These are phyloP conservation scores for Xerus inauris DNA, from an alignment of 2,113 vertebrate genomes.

Conservation along the genomic window DNA sequence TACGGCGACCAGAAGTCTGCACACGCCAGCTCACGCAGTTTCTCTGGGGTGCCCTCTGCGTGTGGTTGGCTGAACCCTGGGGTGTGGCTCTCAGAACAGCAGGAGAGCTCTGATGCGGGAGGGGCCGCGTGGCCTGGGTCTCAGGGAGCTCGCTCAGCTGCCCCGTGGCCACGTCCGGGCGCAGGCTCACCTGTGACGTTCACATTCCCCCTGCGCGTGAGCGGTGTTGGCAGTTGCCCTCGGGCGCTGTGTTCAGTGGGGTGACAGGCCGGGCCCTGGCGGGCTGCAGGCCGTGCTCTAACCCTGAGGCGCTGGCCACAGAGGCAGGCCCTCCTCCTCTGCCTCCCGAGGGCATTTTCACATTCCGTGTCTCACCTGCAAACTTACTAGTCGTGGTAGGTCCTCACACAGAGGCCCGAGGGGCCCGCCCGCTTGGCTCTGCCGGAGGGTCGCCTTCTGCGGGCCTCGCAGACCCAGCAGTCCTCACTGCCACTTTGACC, in stretches of 20 bases:
- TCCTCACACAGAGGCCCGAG: not conserved
- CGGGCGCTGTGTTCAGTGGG: no score
- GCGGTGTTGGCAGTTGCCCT: not conserved
- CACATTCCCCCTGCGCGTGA: not conserved
- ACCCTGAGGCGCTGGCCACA: not conserved
- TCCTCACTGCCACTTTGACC: not conserved
- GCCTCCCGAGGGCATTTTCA: not conserved
- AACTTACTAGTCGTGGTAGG: not conserved
- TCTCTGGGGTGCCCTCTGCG: no score
- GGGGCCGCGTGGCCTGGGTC: not conserved
- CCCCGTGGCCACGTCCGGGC: no score
- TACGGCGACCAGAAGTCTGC: not conserved
- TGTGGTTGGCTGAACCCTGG: not conserved
- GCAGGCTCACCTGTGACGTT: not conserved
- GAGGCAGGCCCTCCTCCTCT: not conserved
- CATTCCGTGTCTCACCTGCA: not conserved
- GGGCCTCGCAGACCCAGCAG: rapidly evolving
- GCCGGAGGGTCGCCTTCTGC: not conserved
- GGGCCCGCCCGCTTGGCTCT: not conserved
- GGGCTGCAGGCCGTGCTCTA: not conserved
- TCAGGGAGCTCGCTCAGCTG: no score
- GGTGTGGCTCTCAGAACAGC: not conserved
- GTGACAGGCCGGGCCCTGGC: not conserved
- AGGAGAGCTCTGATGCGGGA: not conserved
- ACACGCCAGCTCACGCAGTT: not conserved